Evolutionary conservation across 2,113 vertebrate species (phyloP), one percentile per base, ranked within the genome.

Genomic region (Tyrannus savana): DNA sequence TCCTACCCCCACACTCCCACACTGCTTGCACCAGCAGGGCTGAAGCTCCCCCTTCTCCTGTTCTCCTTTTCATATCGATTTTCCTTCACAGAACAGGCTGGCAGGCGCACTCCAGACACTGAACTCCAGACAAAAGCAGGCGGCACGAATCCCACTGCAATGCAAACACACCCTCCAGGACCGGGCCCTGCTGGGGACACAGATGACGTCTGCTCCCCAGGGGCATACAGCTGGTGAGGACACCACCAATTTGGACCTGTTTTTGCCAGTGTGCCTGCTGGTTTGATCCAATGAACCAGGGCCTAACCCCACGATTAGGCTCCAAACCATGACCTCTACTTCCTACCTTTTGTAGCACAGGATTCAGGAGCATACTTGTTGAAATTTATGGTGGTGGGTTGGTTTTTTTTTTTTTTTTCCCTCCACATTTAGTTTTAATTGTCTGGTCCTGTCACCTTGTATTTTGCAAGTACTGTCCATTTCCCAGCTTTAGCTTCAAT

Each of bases 401-500:
- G 1, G n/a, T n/a, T 37, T 76, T 37, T 22, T 23, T n/a, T 14
- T 35, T 24, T 62, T 5, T 2, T 47, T 49, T 30, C 2, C 59
- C 58, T 49, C 28, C 31, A 72, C 41, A 33, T 92, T 86, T 78
- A 60, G 39, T 41, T 86, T 84, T 78, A 88, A 72, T 87, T 95
- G 47, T 72, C 47, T 67, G 56, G 44, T 44, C 33, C 47, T 71
- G 79, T 41, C 88, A 93, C 87, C 79, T 89, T 94, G 69, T 66
- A 56, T 93, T 94, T 95, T 90, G 73, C 68, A 81, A 93, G 52
- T 49, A 71, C 66, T 68, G 85, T 81, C 90, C 56, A 44, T 83
- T 90, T 96, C 41, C 68, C 28, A 68, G 75, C 90, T 94, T 93
- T 81, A 92, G 72, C 85, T 93, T 87, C 79, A 93, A 75, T 92